These are phyloP conservation scores for Corapipo altera DNA, from an alignment of 2,113 vertebrate species.

Conservation along the genomic window DNA sequence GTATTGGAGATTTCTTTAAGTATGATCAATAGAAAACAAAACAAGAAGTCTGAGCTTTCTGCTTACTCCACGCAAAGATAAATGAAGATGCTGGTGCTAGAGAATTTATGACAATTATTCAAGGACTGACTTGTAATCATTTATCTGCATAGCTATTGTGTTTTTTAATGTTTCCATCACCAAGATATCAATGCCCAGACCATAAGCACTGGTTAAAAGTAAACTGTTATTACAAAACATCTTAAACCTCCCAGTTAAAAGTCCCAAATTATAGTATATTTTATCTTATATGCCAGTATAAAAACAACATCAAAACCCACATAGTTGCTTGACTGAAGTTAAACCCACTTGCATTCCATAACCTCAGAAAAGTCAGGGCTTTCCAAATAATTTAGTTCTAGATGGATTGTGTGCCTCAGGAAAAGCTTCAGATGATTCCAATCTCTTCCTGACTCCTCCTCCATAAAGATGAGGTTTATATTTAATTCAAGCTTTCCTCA, in stretches of 20 bases:
- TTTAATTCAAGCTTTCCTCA: conserved; percentile 22
- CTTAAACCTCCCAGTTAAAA: not conserved
- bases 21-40: not conserved
- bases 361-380: not conserved
- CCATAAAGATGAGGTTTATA: conserved; percentile 1
- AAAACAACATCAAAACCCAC: not conserved
- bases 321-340: not conserved
- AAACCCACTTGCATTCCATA: not conserved
- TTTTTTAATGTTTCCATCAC: not conserved
- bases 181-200: not conserved
- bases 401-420: not conserved
- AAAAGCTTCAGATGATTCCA: not conserved
- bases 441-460: not conserved
- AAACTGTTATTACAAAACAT: not conserved
- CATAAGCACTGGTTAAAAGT: not conserved
- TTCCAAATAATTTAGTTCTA: conserved; percentile 22
- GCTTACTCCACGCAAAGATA: not conserved
- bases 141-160: not conserved
- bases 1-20: not conserved
- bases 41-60: not conserved
- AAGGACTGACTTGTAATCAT: not conserved
- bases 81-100: not conserved
- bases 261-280: not conserved
- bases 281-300: not conserved
- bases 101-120: not conserved